phyloP scores from a whole-genome alignment of 2,113 vertebrate species.

The Circaetus gallicus region DNA sequence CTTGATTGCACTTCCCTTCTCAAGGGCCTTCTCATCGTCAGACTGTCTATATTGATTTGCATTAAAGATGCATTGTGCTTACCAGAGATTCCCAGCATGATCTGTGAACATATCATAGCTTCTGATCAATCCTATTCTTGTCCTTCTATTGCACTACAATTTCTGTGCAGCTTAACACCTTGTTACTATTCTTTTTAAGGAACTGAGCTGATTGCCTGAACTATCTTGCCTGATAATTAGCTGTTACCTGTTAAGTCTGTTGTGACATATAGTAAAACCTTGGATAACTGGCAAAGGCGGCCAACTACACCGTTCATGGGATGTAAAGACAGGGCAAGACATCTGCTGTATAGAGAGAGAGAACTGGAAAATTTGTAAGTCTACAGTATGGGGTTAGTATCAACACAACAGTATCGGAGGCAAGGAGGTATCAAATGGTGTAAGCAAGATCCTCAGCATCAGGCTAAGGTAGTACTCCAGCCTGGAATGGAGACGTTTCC shows the following conservation, averaged over 20 bases:
- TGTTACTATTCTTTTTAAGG: background rate
- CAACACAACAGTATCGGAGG: background rate
- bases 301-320: background rate
- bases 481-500: background rate
- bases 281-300: background rate
- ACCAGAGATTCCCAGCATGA: conserved; percentile 51
- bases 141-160: background rate
- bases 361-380: background rate
- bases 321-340: background rate
- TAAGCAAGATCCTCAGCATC: background rate
- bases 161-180: conserved; percentile 18
- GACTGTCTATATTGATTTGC: conserved; percentile 45
- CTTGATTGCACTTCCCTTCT: conserved; percentile 58
- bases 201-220: background rate
- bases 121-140: conserved; percentile 67
- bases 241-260: background rate
- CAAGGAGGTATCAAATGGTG: background rate
- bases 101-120: conserved; percentile 27
- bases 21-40: conserved; percentile 7
- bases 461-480: background rate
- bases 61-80: conserved; percentile 56
- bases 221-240: background rate
- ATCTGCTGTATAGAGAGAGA: background rate
- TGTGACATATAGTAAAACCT: background rate
- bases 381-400: background rate